Evolutionary conservation across 2,797 vertebrate species (phyloP), one percentile per base, ranked within the genome.

Genomic region (Chrysocyon brachyurus): DNA sequence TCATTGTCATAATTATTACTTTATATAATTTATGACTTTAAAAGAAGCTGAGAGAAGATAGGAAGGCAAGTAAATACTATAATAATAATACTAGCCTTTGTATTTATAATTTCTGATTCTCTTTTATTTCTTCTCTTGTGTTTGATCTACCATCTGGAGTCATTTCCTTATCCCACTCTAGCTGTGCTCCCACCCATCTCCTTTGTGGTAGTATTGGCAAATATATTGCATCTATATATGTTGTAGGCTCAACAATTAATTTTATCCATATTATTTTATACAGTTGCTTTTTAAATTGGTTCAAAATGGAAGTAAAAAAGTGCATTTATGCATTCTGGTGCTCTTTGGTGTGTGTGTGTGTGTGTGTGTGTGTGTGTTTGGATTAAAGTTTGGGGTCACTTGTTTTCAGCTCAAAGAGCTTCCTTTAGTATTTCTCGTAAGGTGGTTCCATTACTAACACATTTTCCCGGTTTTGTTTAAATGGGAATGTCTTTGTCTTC

Each of bases 121-220:
- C 28, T 91, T 91, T 87, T 52, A 52, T 89, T 82, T 95, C 49
- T 93, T 85, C 61, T 95, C 21, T 46, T 77, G 57, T 95, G 59
- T 95, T 94, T 72, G 56, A 92, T 59, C 85, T 95, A 88, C 12
- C 77, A 68, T 61, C n/a, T 95, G 36, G 26, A 95, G 66, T 85
- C 31, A 88, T 92, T 95, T 88, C 12, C 31, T 93, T 87, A 84
- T 75, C 66, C 81, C 24, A 64, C 0, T 77, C 40, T 11, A 89
- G 73, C 73, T 87, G 14, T 83, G 68, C 26, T 85, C 21, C 54
- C 22, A 81, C 8, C 28, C 14, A 79, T 85, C 54, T 91, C 26
- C 75, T 90, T 92, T 96, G 82, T 94, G 56, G 82, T 96, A 9
- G 92, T 73, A 73, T 90, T 86, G 40, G 70, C 49, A 96, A 87